A percentile compares a stretch with the other conserved stretches of the same genome.
These are phyloP conservation scores for Agonum fuliginosum DNA, from an alignment of 2,888 invertebrate species.

Conservation along the genomic window DNA sequence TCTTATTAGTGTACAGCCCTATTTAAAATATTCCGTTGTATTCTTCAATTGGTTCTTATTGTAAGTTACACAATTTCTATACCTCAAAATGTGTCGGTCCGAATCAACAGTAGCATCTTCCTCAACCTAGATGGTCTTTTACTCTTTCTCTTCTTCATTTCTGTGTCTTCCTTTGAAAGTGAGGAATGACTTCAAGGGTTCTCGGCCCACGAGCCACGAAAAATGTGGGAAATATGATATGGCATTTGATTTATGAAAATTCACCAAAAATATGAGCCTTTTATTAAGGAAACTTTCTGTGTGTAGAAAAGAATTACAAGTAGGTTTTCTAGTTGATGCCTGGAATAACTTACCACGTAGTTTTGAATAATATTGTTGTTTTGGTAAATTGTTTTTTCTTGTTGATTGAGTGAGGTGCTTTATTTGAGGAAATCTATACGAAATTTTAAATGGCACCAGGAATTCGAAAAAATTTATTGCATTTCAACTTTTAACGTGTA, in stretches of 20 bases:
- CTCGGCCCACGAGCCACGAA: background rate
- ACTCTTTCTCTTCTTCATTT: background rate
- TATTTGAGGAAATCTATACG: no score
- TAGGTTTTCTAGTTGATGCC: constrained; percentile 36
- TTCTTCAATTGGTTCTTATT: no score
- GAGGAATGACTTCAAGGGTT: constrained; percentile 16
- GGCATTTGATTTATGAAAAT: constrained; percentile 49
- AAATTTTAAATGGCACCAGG: no score
- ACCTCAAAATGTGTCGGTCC: no score
- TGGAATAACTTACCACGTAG: constrained; percentile 24
- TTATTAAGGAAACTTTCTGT: constrained; percentile 47
- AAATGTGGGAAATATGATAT: constrained; percentile 40
- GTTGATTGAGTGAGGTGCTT: constrained; percentile 23
- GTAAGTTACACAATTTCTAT: no score
- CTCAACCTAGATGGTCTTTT: background rate
- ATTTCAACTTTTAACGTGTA: no score
- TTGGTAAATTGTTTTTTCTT: background rate
- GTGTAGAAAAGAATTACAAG: constrained; percentile 48
- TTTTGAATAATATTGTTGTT: constrained; percentile 39
- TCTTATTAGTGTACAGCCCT: no score
- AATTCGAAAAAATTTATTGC: no score
- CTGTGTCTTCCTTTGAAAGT: constrained; percentile 1
- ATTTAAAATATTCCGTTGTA: no score
- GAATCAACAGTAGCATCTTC: no score
- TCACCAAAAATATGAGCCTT: constrained; percentile 42